Evolutionary conservation across 1,140 invertebrate species (phyloP).

Genomic region (Bombus breviceps): DNA sequence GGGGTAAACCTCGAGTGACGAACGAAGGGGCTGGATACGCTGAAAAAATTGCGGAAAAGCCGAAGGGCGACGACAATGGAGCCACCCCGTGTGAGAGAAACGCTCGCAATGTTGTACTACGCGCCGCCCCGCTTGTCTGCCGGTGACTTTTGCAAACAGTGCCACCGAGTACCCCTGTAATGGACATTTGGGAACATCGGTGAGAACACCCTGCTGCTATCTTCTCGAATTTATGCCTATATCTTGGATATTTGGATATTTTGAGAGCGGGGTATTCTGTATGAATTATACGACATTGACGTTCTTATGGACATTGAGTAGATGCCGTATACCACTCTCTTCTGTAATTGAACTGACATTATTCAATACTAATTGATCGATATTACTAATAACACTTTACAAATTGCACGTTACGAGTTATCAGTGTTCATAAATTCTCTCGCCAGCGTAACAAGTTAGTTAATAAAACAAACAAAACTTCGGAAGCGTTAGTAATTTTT

Average conservation of each 20-base stretch:
- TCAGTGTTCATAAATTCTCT: too few relatives aligned
- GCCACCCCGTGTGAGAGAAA: slow-evolving; percentile 76
- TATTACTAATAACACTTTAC: too few relatives aligned
- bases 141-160: slow-evolving; percentile 82
- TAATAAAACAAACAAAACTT: too few relatives aligned
- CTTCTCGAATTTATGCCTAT: neutral
- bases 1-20: slow-evolving; percentile 10
- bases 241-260: neutral
- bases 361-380: too few relatives aligned
- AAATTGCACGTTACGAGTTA: too few relatives aligned
- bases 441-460: too few relatives aligned
- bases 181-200: slow-evolving; percentile 46
- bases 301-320: neutral
- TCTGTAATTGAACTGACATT: too few relatives aligned
- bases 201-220: slow-evolving; percentile 34
- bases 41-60: slow-evolving; percentile 51
- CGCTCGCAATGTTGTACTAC: slow-evolving; percentile 64
- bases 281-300: neutral
- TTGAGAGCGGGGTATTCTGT: neutral
- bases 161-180: slow-evolving; percentile 45
- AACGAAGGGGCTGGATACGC: slow-evolving; percentile 18
- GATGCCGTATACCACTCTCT: neutral
- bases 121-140: slow-evolving; percentile 78
- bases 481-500: too few relatives aligned
- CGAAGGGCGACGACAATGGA: slow-evolving; percentile 74